These are phyloP conservation scores for Hemichromis elongatus DNA, from an alignment of 2,113 vertebrate genomes.

Conservation along the genomic window DNA sequence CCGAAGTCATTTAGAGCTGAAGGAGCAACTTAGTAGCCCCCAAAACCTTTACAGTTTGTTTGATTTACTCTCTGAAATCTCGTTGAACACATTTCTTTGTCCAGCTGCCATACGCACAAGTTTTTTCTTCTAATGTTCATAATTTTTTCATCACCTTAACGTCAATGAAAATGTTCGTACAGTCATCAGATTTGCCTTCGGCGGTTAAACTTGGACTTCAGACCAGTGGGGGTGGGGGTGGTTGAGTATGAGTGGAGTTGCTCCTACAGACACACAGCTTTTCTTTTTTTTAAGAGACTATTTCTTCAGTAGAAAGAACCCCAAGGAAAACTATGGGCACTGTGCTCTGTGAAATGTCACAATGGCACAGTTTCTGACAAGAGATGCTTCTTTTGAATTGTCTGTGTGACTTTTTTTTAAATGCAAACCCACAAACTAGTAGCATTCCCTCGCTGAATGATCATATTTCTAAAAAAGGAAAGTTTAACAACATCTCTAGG, in stretches of 20 bases:
- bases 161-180: background rate
- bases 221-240: background rate
- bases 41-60: background rate
- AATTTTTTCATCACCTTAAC: background rate
- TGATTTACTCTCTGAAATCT: background rate
- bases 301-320: background rate
- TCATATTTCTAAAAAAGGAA: background rate
- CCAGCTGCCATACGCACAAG: background rate
- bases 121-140: background rate
- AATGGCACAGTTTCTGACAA: background rate
- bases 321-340: background rate
- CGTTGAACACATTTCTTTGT: background rate
- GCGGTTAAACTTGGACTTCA: background rate
- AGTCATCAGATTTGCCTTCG: background rate
- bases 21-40: background rate
- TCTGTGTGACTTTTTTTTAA: background rate
- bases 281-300: background rate
- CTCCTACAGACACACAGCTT: background rate
- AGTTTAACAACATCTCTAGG: background rate
- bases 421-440: background rate
- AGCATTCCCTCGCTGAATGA: background rate
- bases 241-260: background rate
- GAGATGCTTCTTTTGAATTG: background rate
- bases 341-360: background rate
- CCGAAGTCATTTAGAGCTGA: slow-evolving; percentile 16